Evolutionary conservation across 2,113 vertebrate genomes (phyloP), one percentile per base, ranked within the genome.

Genomic region (Misgurnus mizolepis): DNA sequence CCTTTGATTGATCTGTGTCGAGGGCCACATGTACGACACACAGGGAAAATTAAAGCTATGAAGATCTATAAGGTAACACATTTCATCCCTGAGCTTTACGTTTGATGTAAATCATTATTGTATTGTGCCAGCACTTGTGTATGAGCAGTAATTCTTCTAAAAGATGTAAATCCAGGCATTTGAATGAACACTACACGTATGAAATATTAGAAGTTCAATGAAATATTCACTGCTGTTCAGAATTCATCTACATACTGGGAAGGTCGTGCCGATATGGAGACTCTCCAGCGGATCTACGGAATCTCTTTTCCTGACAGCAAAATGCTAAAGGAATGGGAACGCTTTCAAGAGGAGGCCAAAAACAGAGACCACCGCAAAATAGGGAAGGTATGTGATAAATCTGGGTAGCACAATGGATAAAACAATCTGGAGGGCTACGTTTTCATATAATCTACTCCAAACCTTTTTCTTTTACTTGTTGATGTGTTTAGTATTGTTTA

Each of bases 191-290:
- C 22, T 22, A 34, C 27, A 34, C 27, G 27, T 34, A 34, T 34
- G 27, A 34, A 34, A 34, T 34, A 34, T 34, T 34, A 34, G 27
- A 2, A 1, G 27, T 34, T 34, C 27, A 34, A 34, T 34, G 27
- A 34, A 34, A 2, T 34, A 34, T 12, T 78, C 5, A 5, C 1
- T 76, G 7, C 39, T 53, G 6, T 61, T 9, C 80, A 99, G 98
- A 99, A 98, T 91, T 99, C 98, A 0, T 96, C 97, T 72, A 99
- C 98, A 0, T 99, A 99, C 87, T 99, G 98, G 98, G 98, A 99
- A 89, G 98, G 98, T 14, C 96, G 95, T 77, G 92, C 96, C 0
- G 95, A 99, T 87, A 99, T 99, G 98, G 98, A 99, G 86, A 96
- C 95, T 1, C 93, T 99, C 0, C 97, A 99, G 90, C 93, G 98